Evolutionary conservation across 2,888 invertebrate genomes (phyloP).

Genomic region (Diarsia rubi): DNA sequence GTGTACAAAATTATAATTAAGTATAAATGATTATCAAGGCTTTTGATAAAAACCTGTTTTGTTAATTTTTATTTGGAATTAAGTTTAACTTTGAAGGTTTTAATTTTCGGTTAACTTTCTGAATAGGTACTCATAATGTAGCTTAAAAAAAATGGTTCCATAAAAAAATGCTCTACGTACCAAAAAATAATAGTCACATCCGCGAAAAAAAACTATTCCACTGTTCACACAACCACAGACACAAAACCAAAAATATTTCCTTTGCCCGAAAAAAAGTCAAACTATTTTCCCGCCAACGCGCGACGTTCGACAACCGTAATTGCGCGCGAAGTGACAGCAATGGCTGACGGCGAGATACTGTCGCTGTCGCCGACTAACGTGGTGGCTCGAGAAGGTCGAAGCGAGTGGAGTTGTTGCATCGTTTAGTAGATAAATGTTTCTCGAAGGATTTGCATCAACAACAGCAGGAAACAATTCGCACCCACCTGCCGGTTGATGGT

Average conservation of each 20-base stretch:
- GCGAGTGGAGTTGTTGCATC: slow-evolving; percentile 62
- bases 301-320: slow-evolving; percentile 67
- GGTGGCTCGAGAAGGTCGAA: slow-evolving; percentile 62
- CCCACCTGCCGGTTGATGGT: slow-evolving; percentile 55
- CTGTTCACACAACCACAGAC: slow-evolving; percentile 53
- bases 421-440: slow-evolving; percentile 50
- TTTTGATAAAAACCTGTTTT: background rate
- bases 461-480: slow-evolving; percentile 61
- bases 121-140: background rate
- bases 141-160: background rate
- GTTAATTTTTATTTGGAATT: background rate
- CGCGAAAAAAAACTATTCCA: slow-evolving; percentile 42
- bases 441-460: slow-evolving; percentile 58
- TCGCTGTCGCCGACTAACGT: slow-evolving; percentile 66
- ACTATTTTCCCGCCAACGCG: slow-evolving; percentile 59
- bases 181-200: slow-evolving; percentile 23
- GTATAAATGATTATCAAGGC: background rate
- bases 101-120: too few relatives aligned
- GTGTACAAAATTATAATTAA: too few relatives aligned
- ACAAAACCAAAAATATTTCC: slow-evolving; percentile 41
- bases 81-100: background rate
- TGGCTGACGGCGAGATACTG: slow-evolving; percentile 73
- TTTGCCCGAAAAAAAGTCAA: slow-evolving; percentile 21
- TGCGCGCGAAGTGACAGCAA: slow-evolving; percentile 73
- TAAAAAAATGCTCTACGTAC: slow-evolving; percentile 39